These are phyloP conservation scores for Galeruca laticollis DNA, from an alignment of 2,888 invertebrate genomes.

Conservation along the genomic window DNA sequence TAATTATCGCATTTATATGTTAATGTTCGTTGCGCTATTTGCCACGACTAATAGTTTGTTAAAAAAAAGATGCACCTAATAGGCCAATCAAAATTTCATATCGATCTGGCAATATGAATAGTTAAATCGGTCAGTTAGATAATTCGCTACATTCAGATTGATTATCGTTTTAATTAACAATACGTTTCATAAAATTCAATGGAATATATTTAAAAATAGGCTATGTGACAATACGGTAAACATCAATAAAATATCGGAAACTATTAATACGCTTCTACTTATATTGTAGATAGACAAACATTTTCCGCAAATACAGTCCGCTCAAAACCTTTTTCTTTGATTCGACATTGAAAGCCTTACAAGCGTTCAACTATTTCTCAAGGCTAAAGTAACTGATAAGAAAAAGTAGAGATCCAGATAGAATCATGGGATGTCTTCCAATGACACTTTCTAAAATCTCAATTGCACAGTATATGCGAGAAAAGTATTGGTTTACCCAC, in stretches of 20 bases:
- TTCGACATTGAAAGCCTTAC: no score
- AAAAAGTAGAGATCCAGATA: no score
- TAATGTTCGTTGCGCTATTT: slow-evolving; percentile 18
- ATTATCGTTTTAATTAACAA: background rate
- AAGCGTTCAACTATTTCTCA: no score
- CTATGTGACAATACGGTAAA: background rate
- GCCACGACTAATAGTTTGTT: slow-evolving; percentile 29
- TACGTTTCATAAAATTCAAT: background rate
- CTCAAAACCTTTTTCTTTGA: no score
- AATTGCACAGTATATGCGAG: no score
- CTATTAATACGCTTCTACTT: background rate
- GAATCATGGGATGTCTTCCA: no score
- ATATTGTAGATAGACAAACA: no score
- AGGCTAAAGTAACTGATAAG: no score
- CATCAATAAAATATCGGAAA: background rate
- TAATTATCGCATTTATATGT: slow-evolving; percentile 30
- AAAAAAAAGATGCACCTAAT: slow-evolving; percentile 20
- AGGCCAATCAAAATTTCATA: slow-evolving; percentile 24
- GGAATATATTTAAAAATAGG: no score
- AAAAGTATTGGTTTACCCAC: no score
- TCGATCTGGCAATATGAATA: slow-evolving; percentile 2
- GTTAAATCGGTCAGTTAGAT: background rate
- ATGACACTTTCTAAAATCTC: no score
- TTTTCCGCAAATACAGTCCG: no score
- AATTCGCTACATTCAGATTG: background rate